Percentiles rank a stretch among this genome's conserved stretches.
These are phyloP conservation scores for Temnopleurus reevesii DNA, from an alignment of 53 echinoderm and acorn worm species.

Conservation along the genomic window DNA sequence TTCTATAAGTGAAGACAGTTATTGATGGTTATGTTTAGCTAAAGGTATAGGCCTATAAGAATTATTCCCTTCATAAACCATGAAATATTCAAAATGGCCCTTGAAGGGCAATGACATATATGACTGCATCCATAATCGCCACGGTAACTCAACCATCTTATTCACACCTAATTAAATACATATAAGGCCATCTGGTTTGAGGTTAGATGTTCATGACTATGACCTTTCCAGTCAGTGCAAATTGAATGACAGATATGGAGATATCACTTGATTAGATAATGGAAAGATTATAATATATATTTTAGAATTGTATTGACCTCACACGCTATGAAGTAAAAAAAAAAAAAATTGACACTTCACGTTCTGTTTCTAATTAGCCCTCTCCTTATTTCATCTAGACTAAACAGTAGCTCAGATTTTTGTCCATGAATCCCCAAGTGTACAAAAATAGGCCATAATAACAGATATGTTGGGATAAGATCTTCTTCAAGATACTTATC, in stretches of 20 bases:
- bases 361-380: background rate
- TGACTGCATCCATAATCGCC: background rate
- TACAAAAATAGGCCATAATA: slow-evolving; percentile 21
- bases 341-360: background rate
- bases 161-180: background rate
- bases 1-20: no score
- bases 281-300: background rate
- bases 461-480: slow-evolving; percentile 14
- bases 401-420: background rate
- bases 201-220: background rate
- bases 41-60: no score
- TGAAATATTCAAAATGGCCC: background rate
- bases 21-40: no score
- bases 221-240: background rate
- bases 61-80: no score
- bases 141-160: background rate
- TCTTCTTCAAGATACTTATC: background rate
- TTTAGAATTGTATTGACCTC: no score
- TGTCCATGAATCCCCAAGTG: background rate
- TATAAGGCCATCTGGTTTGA: background rate
- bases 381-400: slow-evolving; percentile 5
- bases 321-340: background rate
- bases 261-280: background rate
- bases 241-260: background rate
- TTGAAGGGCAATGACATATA: background rate